A percentile compares a stretch with the other conserved stretches of the same genome.
phyloP scores from a whole-genome alignment of 2,888 invertebrate species.

The Parasteatoda lunata region DNA sequence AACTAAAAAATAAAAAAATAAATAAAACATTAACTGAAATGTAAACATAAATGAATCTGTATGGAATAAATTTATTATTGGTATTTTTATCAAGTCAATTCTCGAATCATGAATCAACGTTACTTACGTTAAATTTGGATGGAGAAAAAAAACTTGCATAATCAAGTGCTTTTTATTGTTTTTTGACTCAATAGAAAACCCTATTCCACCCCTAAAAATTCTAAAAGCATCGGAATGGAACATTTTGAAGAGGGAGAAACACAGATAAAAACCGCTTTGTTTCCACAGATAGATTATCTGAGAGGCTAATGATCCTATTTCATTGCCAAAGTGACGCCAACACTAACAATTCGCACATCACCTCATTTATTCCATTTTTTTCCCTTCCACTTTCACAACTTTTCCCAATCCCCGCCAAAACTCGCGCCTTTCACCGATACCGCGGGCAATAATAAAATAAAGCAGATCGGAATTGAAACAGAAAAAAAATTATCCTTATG shows the following conservation, averaged over 20 bases:
- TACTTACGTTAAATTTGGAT: too few species aligned
- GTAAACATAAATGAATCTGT: too few species aligned
- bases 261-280: constrained; percentile 36
- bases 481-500: constrained; percentile 1
- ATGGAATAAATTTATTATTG: too few species aligned
- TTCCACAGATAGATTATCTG: constrained; percentile 46
- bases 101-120: too few species aligned
- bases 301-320: constrained; percentile 56
- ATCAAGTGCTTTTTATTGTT: too few species aligned
- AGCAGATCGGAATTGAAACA: background rate
- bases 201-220: background rate
- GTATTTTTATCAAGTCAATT: too few species aligned
- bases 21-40: too few species aligned
- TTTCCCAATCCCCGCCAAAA: background rate
- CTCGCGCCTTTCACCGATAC: background rate
- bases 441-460: constrained; percentile 28
- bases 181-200: too few species aligned
- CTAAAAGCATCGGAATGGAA: background rate
- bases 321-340: constrained; percentile 15
- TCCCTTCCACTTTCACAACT: constrained; percentile 11
- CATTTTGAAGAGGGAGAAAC: background rate
- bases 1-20: too few species aligned
- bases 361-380: constrained; percentile 34
- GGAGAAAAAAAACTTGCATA: too few species aligned
- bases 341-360: constrained; percentile 29